phyloP scores from a whole-genome alignment of 1,140 invertebrate species.

The Apis cerana region DNA sequence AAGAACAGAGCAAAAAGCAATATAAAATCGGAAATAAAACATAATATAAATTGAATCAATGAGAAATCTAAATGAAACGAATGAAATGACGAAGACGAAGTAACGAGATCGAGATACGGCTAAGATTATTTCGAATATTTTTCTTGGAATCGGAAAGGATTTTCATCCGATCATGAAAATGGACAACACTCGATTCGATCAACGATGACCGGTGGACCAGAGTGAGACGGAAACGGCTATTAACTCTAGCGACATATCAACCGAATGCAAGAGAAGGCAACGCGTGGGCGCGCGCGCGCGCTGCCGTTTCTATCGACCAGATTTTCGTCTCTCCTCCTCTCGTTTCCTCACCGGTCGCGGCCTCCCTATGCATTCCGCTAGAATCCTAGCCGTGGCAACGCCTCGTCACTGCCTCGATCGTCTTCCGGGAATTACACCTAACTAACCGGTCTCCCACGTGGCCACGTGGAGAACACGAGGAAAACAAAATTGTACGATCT shows the following conservation, averaged over 20 bases:
- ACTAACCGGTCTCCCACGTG: conserved; percentile 29
- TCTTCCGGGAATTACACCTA: conserved; percentile 28
- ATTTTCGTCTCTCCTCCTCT: conserved; percentile 60
- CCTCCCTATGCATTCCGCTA: conserved; percentile 25
- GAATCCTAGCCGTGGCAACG: conserved; percentile 53
- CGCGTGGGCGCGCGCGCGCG: conserved; percentile 30
- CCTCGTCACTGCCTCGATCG: conserved; percentile 46
- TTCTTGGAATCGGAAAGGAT: too few relatives aligned
- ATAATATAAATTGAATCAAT: too few relatives aligned
- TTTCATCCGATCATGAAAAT: too few relatives aligned
- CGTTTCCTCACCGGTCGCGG: conserved; percentile 25
- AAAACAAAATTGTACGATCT: background rate
- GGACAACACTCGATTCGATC: background rate
- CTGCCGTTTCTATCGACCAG: conserved; percentile 67
- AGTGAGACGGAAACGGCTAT: conserved; percentile 21
- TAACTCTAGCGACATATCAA: background rate
- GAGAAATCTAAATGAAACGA: too few relatives aligned
- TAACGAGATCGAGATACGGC: too few relatives aligned
- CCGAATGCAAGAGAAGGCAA: background rate
- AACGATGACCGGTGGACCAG: conserved; percentile 24
- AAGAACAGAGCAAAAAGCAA: too few relatives aligned
- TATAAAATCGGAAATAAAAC: too few relatives aligned
- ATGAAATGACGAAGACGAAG: too few relatives aligned
- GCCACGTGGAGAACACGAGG: conserved; percentile 21
- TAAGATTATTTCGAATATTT: too few relatives aligned